These are phyloP conservation scores for Muntiacus reevesi DNA, from an alignment of 2,113 vertebrate genomes.

Conservation along the genomic window DNA sequence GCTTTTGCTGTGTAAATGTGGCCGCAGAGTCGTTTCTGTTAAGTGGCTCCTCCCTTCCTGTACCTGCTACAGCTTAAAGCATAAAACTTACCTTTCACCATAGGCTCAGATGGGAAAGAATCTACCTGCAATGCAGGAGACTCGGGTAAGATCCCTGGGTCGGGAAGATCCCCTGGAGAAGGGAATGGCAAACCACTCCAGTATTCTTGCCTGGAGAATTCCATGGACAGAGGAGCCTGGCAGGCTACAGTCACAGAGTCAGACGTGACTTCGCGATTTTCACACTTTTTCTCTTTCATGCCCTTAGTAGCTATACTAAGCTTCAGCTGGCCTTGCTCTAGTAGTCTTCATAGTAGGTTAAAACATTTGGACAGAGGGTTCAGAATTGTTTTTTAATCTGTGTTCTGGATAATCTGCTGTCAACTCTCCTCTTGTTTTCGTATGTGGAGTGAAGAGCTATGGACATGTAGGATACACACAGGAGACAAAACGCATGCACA, in stretches of 20 bases:
- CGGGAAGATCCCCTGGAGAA: not conserved
- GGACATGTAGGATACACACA: not conserved
- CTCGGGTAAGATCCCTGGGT: not conserved
- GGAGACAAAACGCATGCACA: not conserved
- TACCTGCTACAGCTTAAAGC: not conserved
- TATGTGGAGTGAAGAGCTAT: not conserved
- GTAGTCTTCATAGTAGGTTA: not conserved
- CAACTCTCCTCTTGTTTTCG: not conserved
- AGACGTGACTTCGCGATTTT: not conserved
- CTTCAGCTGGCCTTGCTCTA: not conserved
- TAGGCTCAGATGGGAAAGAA: not conserved
- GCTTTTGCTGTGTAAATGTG: conserved; percentile 63
- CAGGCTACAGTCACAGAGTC: not conserved
- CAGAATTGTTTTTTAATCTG: not conserved
- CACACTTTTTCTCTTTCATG: not conserved
- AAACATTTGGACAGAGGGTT: not conserved
- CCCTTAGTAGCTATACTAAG: not conserved
- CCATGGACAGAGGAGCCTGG: not conserved
- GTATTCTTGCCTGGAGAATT: not conserved
- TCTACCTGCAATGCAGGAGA: not conserved
- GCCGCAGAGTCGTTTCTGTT: conserved; percentile 33
- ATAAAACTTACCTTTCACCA: not conserved
- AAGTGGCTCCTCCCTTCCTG: not conserved
- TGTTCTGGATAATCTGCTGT: not conserved
- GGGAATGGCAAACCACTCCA: not conserved